phyloP scores from a whole-genome alignment of 2,888 invertebrate genomes.

The Corythucha ciliata region DNA sequence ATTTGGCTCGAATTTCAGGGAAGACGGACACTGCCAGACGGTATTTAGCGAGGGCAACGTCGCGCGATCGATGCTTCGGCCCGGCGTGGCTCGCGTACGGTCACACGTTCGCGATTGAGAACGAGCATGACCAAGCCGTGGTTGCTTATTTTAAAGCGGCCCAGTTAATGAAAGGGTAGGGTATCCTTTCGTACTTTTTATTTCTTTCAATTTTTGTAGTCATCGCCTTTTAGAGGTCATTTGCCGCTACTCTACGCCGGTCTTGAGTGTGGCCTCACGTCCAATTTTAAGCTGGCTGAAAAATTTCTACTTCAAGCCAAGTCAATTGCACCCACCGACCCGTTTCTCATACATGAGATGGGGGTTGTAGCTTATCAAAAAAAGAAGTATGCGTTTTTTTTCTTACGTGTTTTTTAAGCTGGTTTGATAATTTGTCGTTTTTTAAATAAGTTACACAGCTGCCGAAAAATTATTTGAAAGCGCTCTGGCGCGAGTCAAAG shows the following conservation, averaged over 20 bases:
- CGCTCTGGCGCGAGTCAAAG: slow-evolving; percentile 58
- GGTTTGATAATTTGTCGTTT: not conserved
- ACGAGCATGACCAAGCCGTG: slow-evolving; percentile 98
- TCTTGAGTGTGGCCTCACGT: slow-evolving; percentile 89
- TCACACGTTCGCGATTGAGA: slow-evolving; percentile 94
- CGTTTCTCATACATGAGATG: slow-evolving; percentile 90
- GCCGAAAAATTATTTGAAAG: slow-evolving; percentile 64
- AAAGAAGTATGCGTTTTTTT: slow-evolving; percentile 53
- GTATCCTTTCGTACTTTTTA: too few species aligned
- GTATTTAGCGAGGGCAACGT: slow-evolving; percentile 62
- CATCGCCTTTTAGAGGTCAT: slow-evolving; percentile 81
- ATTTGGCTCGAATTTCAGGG: slow-evolving; percentile 25
- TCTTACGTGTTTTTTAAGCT: slow-evolving; percentile 38
- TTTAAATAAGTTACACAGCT: slow-evolving; percentile 49
- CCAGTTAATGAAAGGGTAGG: slow-evolving; percentile 86
- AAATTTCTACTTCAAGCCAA: slow-evolving; percentile 81
- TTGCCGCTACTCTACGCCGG: slow-evolving; percentile 93
- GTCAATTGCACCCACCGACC: slow-evolving; percentile 74
- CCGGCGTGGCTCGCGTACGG: slow-evolving; percentile 98
- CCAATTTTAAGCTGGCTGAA: slow-evolving; percentile 83
- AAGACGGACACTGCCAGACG: slow-evolving; percentile 37
- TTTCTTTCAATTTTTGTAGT: slow-evolving; percentile 28
- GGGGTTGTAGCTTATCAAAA: slow-evolving; percentile 88
- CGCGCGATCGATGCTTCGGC: slow-evolving; percentile 81
- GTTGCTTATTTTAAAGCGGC: slow-evolving; percentile 98